phyloP scores from a whole-genome alignment of 1,140 invertebrate species.

The Philaenus spumarius region DNA sequence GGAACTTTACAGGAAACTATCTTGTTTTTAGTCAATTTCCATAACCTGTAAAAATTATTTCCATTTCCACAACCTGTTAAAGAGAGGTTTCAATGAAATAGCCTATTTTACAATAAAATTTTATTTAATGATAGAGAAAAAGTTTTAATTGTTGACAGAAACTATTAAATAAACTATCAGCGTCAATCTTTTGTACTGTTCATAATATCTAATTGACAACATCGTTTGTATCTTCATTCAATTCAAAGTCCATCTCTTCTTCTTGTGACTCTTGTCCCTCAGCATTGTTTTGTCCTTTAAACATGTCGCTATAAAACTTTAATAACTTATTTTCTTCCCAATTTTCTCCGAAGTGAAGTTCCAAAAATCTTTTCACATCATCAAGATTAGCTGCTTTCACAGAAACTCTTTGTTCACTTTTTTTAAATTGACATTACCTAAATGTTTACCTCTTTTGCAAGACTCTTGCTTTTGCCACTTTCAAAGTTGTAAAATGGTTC shows the following conservation, averaged over 20 bases:
- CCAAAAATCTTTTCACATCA: constrained; percentile 10
- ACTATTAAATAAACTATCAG: too few species aligned
- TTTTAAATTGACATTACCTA: too few species aligned
- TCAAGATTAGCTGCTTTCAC: constrained; percentile 6
- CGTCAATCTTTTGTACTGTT: background rate
- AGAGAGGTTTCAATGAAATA: constrained; percentile 13
- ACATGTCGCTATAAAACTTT: constrained; percentile 7
- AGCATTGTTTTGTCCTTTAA: background rate
- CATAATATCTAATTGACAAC: background rate
- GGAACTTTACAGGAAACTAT: constrained; percentile 10
- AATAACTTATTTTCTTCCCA: constrained; percentile 3
- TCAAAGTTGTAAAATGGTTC: too few species aligned
- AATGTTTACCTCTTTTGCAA: too few species aligned
- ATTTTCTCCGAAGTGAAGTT: constrained; percentile 12
- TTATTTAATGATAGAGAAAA: background rate
- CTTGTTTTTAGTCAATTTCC: constrained; percentile 13
- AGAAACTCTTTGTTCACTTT: constrained; percentile 2
- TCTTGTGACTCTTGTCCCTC: background rate
- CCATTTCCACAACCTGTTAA: constrained; percentile 9
- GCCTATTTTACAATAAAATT: background rate
- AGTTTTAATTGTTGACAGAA: too few species aligned
- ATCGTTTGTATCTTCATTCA: background rate
- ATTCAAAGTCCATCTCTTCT: constrained; percentile 3
- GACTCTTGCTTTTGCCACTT: too few species aligned
- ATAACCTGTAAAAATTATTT: constrained; percentile 7